Evolutionary conservation across 2,113 vertebrate species (phyloP).

Genomic region (Strix uralensis): DNA sequence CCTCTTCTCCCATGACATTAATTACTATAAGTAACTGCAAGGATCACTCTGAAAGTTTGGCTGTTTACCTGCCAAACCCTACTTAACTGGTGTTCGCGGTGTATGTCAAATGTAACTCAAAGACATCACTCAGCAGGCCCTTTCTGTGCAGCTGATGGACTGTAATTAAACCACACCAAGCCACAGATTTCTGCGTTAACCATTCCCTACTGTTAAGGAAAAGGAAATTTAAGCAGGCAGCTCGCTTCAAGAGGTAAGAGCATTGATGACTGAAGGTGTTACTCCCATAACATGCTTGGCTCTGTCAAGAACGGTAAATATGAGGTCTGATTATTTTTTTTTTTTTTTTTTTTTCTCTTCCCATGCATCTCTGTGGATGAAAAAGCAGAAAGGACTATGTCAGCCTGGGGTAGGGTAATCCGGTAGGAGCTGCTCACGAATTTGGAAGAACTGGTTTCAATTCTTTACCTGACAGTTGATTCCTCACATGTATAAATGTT

Average conservation of each 20-base stretch:
- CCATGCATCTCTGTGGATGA: background rate
- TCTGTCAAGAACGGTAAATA: background rate
- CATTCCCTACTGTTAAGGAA: background rate
- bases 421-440: background rate
- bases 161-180: background rate
- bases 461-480: background rate
- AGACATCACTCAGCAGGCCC: background rate
- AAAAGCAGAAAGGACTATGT: background rate
- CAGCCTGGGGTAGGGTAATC: background rate
- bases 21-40: background rate
- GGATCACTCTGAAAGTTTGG: background rate
- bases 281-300: background rate
- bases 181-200: background rate
- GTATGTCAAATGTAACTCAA: background rate
- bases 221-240: background rate
- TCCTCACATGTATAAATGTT: background rate
- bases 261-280: background rate
- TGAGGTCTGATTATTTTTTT: background rate
- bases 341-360: background rate
- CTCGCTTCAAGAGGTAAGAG: background rate
- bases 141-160: background rate
- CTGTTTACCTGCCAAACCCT: background rate
- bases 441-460: conserved; percentile 41
- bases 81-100: background rate
- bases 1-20: background rate